These are phyloP conservation scores for Drosophila mayaguana DNA, from an alignment of 2,888 invertebrate species.

Conservation along the genomic window DNA sequence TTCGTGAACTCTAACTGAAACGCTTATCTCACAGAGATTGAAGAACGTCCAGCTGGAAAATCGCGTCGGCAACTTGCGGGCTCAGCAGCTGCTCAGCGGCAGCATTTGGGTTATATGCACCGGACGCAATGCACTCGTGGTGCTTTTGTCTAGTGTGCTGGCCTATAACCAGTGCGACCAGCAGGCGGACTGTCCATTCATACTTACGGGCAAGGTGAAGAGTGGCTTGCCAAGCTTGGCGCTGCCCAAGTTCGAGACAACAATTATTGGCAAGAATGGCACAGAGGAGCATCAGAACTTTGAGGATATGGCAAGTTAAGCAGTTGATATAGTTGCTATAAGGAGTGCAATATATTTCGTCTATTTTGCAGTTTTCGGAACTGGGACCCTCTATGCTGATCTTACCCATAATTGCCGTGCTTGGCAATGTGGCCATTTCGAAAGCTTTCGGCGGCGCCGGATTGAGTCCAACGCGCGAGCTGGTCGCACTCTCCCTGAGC, in stretches of 20 bases:
- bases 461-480: slow-evolving; percentile 95
- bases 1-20: background rate
- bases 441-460: slow-evolving; percentile 95
- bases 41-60: slow-evolving; percentile 69
- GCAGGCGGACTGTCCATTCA: slow-evolving; percentile 87
- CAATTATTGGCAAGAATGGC: slow-evolving; percentile 76
- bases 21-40: slow-evolving; percentile 60
- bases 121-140: slow-evolving; percentile 93
- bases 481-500: slow-evolving; percentile 93
- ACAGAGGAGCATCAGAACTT: slow-evolving; percentile 77
- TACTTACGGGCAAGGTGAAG: slow-evolving; percentile 90
- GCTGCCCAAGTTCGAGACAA: slow-evolving; percentile 90
- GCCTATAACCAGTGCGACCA: slow-evolving; percentile 87
- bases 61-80: slow-evolving; percentile 76
- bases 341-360: background rate
- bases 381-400: slow-evolving; percentile 94
- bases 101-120: slow-evolving; percentile 92
- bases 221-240: slow-evolving; percentile 89
- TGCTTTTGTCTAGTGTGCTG: slow-evolving; percentile 87
- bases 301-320: slow-evolving; percentile 75
- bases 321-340: background rate
- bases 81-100: slow-evolving; percentile 85
- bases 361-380: slow-evolving; percentile 87
- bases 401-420: slow-evolving; percentile 94
- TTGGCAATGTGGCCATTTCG: slow-evolving; percentile 97